Evolutionary conservation across 2,797 vertebrate species (phyloP), one percentile per base, ranked within the genome.

Genomic region (Halcyon smyrnensis): DNA sequence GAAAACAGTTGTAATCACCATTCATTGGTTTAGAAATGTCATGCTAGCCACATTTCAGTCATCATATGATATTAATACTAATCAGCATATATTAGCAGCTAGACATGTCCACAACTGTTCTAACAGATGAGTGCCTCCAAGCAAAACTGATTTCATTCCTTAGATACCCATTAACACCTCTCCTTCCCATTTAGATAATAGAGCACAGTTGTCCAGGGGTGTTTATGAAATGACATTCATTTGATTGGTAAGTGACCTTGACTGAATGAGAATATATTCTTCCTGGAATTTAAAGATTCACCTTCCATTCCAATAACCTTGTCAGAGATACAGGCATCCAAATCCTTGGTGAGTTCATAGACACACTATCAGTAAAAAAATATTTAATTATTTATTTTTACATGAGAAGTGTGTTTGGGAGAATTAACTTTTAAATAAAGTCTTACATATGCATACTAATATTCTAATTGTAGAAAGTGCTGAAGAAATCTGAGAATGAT

Each of bases 31-130:
- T 89, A 87, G 94, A 95, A 97, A 94, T 95, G 90, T 87, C 94
- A 95, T 92, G 87, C 82, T 88, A 95, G 87, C 69, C 37, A 46
- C 96, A 93, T 96, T 97, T 95, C 93, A 96, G 95, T 83, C 85
- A 60, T 84, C 5, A 3, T 95, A 95, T 83, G 82, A 75, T 95
- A 97, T 98, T 97, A 98, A 97, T 98, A 94, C 91, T 96, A 97
- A 98, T 97, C 97, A 97, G 92, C 92, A 91, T 97, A 95, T 95
- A 97, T 97, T 97, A 97, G 93, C 96, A 97, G 95, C 94, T 95
- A 97, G 94, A 95, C 90, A 91, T 94, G 84, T 96, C 97, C 97
- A 97, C 97, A 97, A 97, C 93, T 97, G 96, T 95, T 98, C 89
- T 78, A 97, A 95, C 96, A 97, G 97, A 96, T 96, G 95, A 97